Base-by-base conservation (phyloP, 1,140 invertebrate genomes). In the Tetragonula clypearis region DNA sequence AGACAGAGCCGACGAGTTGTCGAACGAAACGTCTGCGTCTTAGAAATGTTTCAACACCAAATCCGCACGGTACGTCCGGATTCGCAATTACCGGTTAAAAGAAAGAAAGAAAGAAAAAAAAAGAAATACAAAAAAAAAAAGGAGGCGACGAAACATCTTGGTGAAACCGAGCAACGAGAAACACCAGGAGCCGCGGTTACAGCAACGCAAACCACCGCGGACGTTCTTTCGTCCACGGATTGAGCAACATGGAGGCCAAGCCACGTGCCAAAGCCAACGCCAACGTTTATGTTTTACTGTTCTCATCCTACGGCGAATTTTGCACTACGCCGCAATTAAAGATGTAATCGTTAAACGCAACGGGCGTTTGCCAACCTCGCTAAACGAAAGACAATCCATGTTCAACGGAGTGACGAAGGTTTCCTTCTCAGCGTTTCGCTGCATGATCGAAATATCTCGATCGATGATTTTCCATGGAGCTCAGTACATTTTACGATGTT, bases 261-360 rank as follows among this genome's bases (percentile, higher is more conserved):
- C 23, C 82, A 77, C 73, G 73, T 83, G 73, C 19, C 85, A 79
- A 75, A 71, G 58, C 76, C 35, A 58, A 41, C 49, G 66, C 73
- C 88, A 69, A 68, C 88, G 86, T 90, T 91, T 86, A 88, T 85
- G 92, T 93, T 94, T 94, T 93, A 93, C 93, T 93, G 92, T 49
- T 93, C 91, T 88, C 82, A 72, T 87, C 3, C 81, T 79, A 26
- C 21, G 82, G 85, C 85, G 56, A 86, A 86, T 91, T 92, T 91
- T 92, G 88, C 89, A 91, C 90, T 92, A 93, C 91, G 80, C 82
- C 90, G 87, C 93, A 93, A 94, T 93, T 94, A 94, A 93, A 94
- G 92, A 92, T 86, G 88, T 93, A 92, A 94, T 93, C 92, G 90
- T 90, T 26, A 66, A 62, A 53, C n/a, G 74, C 81, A 68, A 90